These are phyloP conservation scores for Heliothis subflexa DNA, from an alignment of 1,140 invertebrate genomes.

Conservation along the genomic window DNA sequence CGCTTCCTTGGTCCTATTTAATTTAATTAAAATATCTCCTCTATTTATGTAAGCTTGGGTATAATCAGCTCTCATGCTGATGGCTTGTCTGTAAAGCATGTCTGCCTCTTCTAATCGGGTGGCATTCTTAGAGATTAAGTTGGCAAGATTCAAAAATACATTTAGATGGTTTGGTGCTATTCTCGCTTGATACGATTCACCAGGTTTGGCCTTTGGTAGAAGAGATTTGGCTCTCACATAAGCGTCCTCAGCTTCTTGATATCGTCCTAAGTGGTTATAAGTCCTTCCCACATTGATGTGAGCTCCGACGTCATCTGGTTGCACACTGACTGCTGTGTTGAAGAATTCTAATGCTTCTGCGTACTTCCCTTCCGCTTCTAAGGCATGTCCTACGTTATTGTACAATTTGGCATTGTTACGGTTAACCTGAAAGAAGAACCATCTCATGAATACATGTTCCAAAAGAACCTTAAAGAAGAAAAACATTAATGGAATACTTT, in stretches of 20 bases:
- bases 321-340: slow-evolving; percentile 96
- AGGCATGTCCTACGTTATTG: slow-evolving; percentile 98
- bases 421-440: slow-evolving; percentile 88
- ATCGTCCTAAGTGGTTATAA: slow-evolving; percentile 96
- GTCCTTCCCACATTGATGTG: slow-evolving; percentile 98
- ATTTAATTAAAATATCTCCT: slow-evolving; percentile 97
- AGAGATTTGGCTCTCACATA: slow-evolving; percentile 96
- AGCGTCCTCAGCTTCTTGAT: slow-evolving; percentile 95
- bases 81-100: slow-evolving; percentile 96
- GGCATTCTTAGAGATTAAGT: slow-evolving; percentile 97
- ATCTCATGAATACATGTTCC: not conserved
- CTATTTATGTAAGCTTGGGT: slow-evolving; percentile 99
- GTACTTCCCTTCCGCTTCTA: slow-evolving; percentile 94
- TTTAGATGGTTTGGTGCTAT: slow-evolving; percentile 98
- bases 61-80: slow-evolving; percentile 98
- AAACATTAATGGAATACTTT: not conserved
- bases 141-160: slow-evolving; percentile 98
- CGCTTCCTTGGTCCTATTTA: slow-evolving; percentile 97
- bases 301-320: slow-evolving; percentile 97
- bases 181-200: slow-evolving; percentile 97
- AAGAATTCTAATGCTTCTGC: slow-evolving; percentile 96
- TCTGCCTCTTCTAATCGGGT: slow-evolving; percentile 97
- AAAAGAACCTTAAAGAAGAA: not conserved
- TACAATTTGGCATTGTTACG: slow-evolving; percentile 97
- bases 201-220: slow-evolving; percentile 95